phyloP scores from a whole-genome alignment of 2,888 invertebrate genomes.

The Andrena haemorrhoa region DNA sequence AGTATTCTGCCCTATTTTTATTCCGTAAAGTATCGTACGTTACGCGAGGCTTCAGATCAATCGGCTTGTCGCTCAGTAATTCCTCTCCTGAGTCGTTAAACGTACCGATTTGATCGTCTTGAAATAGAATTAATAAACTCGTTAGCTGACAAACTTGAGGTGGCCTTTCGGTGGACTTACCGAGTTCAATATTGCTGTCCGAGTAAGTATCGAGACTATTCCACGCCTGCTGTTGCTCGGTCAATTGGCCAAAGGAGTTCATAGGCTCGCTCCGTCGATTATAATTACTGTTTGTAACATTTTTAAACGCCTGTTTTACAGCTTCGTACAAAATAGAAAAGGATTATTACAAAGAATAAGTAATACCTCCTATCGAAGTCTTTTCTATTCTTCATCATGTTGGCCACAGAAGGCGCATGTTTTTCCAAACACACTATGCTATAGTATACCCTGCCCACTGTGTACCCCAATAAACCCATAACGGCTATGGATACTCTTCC shows the following conservation, averaged over 20 bases:
- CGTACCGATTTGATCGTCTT: conserved; percentile 14
- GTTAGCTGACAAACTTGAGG: background rate
- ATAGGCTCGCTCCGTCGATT: background rate
- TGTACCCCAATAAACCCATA: background rate
- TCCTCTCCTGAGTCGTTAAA: background rate
- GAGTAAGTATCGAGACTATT: background rate
- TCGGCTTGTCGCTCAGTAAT: background rate
- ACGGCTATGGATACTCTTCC: accelerated
- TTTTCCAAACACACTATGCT: background rate
- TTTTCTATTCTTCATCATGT: background rate
- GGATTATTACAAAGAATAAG: background rate
- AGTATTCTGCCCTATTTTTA: conserved; percentile 29
- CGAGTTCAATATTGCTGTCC: background rate
- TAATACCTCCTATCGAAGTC: background rate
- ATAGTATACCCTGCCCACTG: accelerated
- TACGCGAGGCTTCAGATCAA: conserved; percentile 6
- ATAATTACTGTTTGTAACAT: no score
- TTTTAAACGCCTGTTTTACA: background rate
- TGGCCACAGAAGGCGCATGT: background rate
- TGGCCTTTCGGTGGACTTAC: conserved; percentile 15
- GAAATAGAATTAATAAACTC: background rate
- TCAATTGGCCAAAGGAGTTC: no score
- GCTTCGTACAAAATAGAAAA: background rate
- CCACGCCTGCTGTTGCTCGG: background rate
- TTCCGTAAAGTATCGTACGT: conserved; percentile 58